phyloP scores from a whole-genome alignment of 2,888 invertebrate species.

The Heliconius charithonia region DNA sequence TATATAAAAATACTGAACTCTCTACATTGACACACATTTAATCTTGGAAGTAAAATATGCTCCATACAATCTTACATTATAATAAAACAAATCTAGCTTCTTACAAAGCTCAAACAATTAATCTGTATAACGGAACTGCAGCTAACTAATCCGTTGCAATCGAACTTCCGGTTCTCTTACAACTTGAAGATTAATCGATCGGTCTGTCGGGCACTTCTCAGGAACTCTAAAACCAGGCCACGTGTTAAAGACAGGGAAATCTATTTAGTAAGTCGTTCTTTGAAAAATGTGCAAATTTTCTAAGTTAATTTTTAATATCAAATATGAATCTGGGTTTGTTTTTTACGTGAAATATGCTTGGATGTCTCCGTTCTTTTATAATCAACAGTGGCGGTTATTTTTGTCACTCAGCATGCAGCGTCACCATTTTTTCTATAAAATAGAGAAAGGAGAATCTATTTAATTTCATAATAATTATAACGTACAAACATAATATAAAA shows the following conservation, averaged over 20 bases:
- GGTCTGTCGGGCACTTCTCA: neutral
- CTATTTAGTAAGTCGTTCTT: neutral
- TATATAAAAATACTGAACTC: no score
- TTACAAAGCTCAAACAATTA: neutral
- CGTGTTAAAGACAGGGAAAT: conserved; percentile 9
- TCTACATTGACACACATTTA: no score
- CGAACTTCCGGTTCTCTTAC: conserved; percentile 7
- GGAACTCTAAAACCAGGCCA: neutral
- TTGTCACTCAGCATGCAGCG: no score
- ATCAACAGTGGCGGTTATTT: no score
- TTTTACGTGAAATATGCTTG: no score
- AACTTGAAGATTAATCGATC: conserved; percentile 18
- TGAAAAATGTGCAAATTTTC: neutral
- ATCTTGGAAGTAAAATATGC: no score
- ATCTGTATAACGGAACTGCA: conserved; percentile 6
- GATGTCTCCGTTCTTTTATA: no score
- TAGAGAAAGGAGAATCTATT: no score
- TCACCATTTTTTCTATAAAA: no score
- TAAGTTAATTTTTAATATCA: neutral
- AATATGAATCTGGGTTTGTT: no score
- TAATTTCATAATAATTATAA: no score
- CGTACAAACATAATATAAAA: no score
- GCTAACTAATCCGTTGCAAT: neutral
- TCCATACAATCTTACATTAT: neutral
- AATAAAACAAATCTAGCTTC: neutral